These are phyloP conservation scores for Craterocephalus amniculus DNA, from an alignment of 2,797 vertebrate genomes.

Conservation along the genomic window DNA sequence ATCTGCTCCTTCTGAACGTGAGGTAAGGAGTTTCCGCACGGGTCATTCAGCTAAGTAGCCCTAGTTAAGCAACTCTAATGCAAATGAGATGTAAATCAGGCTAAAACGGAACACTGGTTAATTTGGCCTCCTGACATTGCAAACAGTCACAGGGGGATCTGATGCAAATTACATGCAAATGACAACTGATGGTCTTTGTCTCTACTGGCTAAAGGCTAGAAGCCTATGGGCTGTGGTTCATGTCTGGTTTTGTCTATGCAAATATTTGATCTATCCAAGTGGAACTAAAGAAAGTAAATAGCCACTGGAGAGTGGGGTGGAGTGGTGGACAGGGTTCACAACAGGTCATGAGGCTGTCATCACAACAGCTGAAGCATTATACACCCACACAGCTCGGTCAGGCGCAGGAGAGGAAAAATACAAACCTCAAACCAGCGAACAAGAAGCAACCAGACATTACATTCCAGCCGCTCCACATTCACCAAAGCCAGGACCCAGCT, in stretches of 20 bases:
- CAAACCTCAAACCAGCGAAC: slow-evolving; percentile 67
- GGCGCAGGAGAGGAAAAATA: slow-evolving; percentile 57
- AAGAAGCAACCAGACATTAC: slow-evolving; percentile 63
- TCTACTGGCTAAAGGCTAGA: slow-evolving; percentile 60
- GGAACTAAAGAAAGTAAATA: slow-evolving; percentile 67
- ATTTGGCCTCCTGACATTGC: slow-evolving; percentile 85
- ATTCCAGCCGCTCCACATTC: slow-evolving; percentile 56
- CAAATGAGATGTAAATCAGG: slow-evolving; percentile 84
- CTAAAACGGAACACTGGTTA: slow-evolving; percentile 84
- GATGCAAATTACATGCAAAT: slow-evolving; percentile 86
- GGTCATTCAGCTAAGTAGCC: slow-evolving; percentile 82
- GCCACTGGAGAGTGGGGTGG: slow-evolving; percentile 47
- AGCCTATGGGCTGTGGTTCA: slow-evolving; percentile 55
- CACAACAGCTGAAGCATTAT: slow-evolving; percentile 58
- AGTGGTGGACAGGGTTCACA: slow-evolving; percentile 50
- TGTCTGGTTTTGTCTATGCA: slow-evolving; percentile 65
- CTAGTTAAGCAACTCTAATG: slow-evolving; percentile 80
- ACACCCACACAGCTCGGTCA: slow-evolving; percentile 41
- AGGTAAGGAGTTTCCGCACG: slow-evolving; percentile 63
- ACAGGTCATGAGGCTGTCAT: slow-evolving; percentile 65
- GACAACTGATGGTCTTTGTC: slow-evolving; percentile 69
- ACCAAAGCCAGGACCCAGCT: slow-evolving; percentile 66
- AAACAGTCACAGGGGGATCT: slow-evolving; percentile 76
- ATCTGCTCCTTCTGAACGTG: slow-evolving; percentile 47
- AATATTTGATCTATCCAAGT: slow-evolving; percentile 72